A percentile compares a stretch with the other conserved stretches of the same genome.
phyloP scores from a whole-genome alignment of 2,797 vertebrate species.

The Loriculus beryllinus region DNA sequence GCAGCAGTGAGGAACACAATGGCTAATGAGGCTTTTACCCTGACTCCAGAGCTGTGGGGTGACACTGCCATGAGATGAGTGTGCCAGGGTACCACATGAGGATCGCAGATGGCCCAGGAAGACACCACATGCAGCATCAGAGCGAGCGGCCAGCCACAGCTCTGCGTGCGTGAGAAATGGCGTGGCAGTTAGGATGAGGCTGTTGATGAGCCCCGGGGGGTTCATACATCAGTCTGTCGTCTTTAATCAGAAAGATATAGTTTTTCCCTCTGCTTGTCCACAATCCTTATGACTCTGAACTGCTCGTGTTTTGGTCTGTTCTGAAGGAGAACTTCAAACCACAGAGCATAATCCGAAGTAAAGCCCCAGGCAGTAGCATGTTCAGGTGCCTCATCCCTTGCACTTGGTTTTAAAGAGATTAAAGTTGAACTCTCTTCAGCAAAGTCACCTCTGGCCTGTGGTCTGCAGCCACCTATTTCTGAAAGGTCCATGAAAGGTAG shows the following conservation, averaged over 20 bases:
- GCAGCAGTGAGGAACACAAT: background rate
- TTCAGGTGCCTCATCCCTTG: background rate
- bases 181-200: background rate
- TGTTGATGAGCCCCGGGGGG: background rate
- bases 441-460: background rate
- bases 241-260: background rate
- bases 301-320: background rate
- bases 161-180: background rate
- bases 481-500: background rate
- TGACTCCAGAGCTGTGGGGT: background rate
- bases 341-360: background rate
- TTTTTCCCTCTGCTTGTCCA: background rate
- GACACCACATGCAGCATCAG: background rate
- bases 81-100: background rate
- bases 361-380: background rate
- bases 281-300: background rate
- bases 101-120: background rate
- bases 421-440: background rate
- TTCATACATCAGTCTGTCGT: background rate
- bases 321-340: background rate
- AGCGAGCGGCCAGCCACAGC: rapidly evolving
- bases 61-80: background rate
- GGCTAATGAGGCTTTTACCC: background rate
- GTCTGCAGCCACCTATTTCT: background rate
- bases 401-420: background rate